Conservation (phyloP, 1,140 invertebrate species). For the Zaprionus camerounensis region DNA sequence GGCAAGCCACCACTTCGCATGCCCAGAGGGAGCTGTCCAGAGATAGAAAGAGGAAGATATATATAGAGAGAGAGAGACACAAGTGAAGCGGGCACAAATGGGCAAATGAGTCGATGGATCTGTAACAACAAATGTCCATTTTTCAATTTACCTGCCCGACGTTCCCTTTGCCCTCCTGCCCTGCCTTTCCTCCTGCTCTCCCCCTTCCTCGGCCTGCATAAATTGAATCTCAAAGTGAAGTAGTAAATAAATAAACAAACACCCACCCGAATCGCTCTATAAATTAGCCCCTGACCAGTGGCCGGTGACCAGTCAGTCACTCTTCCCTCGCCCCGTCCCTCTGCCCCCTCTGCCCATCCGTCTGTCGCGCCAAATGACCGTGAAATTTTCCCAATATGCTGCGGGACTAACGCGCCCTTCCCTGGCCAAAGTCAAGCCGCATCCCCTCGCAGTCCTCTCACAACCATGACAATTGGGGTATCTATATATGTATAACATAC, state of each 20-base stretch:
- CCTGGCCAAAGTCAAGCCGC: constrained; percentile 19
- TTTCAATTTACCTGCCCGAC: constrained; percentile 74
- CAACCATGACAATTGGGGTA: constrained; percentile 39
- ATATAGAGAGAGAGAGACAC: not conserved
- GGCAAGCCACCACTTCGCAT: constrained; percentile 55
- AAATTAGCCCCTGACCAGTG: constrained; percentile 73
- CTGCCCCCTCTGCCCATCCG: constrained; percentile 1
- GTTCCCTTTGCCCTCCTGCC: not conserved
- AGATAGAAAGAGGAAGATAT: not conserved
- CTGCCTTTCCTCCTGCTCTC: constrained; percentile 5
- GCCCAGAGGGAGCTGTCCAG: not conserved
- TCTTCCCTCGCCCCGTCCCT: not conserved
- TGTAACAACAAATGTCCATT: constrained; percentile 77
- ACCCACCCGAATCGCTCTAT: constrained; percentile 73
- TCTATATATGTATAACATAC: not conserved
- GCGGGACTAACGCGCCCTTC: constrained; percentile 43
- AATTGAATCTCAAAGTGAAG: constrained; percentile 64
- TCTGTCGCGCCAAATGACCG: constrained; percentile 70
- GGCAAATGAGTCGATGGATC: constrained; percentile 58
- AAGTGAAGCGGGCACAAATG: constrained; percentile 5
- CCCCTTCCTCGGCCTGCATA: constrained; percentile 43
- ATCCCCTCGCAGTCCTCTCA: not conserved
- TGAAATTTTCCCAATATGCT: constrained; percentile 82
- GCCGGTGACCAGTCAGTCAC: constrained; percentile 55
- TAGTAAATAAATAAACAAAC: constrained; percentile 56